These are phyloP conservation scores for Flabesymbios commensalis DNA, from an alignment of 2,888 invertebrate species.

Conservation along the genomic window DNA sequence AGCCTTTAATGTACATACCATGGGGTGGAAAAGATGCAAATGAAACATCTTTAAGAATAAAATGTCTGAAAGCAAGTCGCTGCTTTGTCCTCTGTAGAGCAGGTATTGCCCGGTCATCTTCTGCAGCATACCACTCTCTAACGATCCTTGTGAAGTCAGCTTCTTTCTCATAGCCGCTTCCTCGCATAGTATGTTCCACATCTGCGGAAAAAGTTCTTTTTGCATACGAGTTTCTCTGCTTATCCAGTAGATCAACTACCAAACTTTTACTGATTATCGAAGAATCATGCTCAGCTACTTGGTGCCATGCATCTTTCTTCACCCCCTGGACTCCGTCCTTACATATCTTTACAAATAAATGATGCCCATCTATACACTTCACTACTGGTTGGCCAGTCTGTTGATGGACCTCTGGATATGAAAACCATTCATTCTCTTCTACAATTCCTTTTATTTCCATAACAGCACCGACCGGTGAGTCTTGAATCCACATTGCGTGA, in stretches of 20 bases:
- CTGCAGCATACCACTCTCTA: constrained; percentile 22
- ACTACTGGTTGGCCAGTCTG: too few relatives aligned
- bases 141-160: constrained; percentile 12
- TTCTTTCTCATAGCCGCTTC: constrained; percentile 7
- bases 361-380: too few relatives aligned
- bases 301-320: constrained; percentile 7
- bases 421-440: too few relatives aligned
- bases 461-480: too few relatives aligned
- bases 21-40: constrained; percentile 21
- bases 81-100: constrained; percentile 7
- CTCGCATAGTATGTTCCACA: not conserved
- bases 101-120: constrained; percentile 24
- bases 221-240: not conserved
- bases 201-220: not conserved
- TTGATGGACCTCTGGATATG: too few relatives aligned
- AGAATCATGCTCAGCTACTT: constrained; percentile 1
- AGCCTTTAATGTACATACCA: constrained; percentile 17
- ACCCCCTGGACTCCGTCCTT: not conserved
- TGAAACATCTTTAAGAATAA: constrained; percentile 7
- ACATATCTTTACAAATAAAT: not conserved
- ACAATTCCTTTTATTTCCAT: too few relatives aligned
- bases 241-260: not conserved
- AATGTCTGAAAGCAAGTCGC: constrained; percentile 2
- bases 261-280: constrained; percentile 4
- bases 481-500: too few relatives aligned